Conservation (phyloP, 2,113 vertebrate species). For the Mormyrus lacerda region DNA sequence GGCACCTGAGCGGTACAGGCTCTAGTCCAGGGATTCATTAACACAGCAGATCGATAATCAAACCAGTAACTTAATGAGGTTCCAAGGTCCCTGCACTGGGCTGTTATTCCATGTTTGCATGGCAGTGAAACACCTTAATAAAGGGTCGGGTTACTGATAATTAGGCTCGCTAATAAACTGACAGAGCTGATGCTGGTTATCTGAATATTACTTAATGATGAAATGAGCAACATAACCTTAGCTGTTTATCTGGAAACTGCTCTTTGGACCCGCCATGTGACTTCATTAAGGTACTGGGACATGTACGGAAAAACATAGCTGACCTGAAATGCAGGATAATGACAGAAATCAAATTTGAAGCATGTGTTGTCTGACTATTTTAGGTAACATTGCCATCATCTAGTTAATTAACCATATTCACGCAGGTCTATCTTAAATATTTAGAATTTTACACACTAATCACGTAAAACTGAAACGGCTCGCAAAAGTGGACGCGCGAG, state of each 20-base stretch:
- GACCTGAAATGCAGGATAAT: not conserved
- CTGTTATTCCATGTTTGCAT: not conserved
- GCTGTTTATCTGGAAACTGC: not conserved
- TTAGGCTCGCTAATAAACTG: not conserved
- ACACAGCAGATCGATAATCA: not conserved
- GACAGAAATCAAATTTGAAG: not conserved
- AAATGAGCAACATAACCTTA: not conserved
- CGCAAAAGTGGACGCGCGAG: not conserved
- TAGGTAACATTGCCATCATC: not conserved
- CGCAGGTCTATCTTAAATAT: not conserved
- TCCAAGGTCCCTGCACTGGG: not conserved
- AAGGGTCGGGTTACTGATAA: not conserved
- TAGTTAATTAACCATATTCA: not conserved
- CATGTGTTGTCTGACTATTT: not conserved
- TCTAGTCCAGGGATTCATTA: not conserved
- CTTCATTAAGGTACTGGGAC: not conserved
- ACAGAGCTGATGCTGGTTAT: not conserved
- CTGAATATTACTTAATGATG: not conserved
- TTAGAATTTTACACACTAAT: not conserved
- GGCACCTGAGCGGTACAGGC: not conserved
- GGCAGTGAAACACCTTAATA: not conserved
- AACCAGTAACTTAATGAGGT: not conserved
- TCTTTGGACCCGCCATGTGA: not conserved
- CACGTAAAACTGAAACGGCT: not conserved
- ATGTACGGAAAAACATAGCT: not conserved